Base-by-base conservation (phyloP, 2,797 vertebrate species). In the Okamejei kenojei region DNA sequence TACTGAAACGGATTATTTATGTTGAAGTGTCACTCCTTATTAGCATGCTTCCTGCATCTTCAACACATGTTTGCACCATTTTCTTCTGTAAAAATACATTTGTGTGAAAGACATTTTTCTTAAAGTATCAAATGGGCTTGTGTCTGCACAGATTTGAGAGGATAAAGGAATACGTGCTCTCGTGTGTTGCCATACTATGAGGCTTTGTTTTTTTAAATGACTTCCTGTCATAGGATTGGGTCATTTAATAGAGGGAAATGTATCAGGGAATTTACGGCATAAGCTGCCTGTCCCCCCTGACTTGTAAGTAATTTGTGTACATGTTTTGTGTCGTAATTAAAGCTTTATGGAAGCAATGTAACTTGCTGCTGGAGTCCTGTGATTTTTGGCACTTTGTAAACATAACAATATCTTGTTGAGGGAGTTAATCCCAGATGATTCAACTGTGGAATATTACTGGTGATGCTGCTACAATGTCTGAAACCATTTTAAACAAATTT, bases 1-100 rank as follows among this genome's bases (percentile, higher is more conserved):
- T 99, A 99, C 97, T 99, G 97, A 99, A 94, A 94, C 93, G 71
- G 38, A 74, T 7, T 74, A 92, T 74, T 68, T 88, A 88, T 32
- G 19, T 88, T 68, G 61, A 88, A 88, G 7, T 88, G n/a, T 88
- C 71, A 54, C 90, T 74, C 71, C 71, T 74, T 76, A 76, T 45
- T 76, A 73, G 90, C 90, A 92, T 92, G 90, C 90, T 92, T 92
- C 90, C 90, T 92, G 71, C 71, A 76, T 92, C 71, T 71, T 92
- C 90, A 92, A 92, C 90, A 92, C 26, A 76, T 76, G 38, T 92
- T 92, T 92, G 90, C 90, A 92, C 71, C 71, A 71, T 58, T 92
- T 92, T 29, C 90, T 92, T 92, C 90, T 92, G 90, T 76, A 76
- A 92, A 91, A 92, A 76, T 92, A 26, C 90, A 92, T 92, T 92